phyloP scores from a whole-genome alignment of 2,888 invertebrate genomes.

The Schizotus pectinicornis region DNA sequence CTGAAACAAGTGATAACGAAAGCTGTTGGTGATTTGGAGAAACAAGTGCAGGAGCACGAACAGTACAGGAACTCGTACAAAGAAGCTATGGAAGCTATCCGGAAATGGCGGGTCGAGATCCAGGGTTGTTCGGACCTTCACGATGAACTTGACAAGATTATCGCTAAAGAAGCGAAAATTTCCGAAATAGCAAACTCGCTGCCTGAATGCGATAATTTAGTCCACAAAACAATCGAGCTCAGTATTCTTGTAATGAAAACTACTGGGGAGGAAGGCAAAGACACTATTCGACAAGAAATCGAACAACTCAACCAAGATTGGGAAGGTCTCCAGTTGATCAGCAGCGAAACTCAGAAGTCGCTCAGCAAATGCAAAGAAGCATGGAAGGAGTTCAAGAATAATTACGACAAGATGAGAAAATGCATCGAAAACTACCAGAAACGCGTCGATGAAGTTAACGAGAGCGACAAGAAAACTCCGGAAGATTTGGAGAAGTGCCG shows the following conservation, averaged over 20 bases:
- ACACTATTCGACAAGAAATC: slow-evolving; percentile 80
- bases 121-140: slow-evolving; percentile 87
- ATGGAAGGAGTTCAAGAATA: slow-evolving; percentile 81
- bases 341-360: slow-evolving; percentile 77
- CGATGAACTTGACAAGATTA: slow-evolving; percentile 80
- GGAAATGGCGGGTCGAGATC: slow-evolving; percentile 78
- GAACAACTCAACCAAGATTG: slow-evolving; percentile 81
- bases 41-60: slow-evolving; percentile 86
- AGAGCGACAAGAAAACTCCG: slow-evolving; percentile 75
- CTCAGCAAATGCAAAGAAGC: slow-evolving; percentile 77
- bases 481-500: slow-evolving; percentile 80
- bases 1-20: slow-evolving; percentile 71
- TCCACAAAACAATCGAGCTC: slow-evolving; percentile 75
- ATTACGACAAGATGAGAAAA: slow-evolving; percentile 73
- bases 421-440: slow-evolving; percentile 76
- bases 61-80: slow-evolving; percentile 83
- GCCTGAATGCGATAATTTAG: slow-evolving; percentile 74
- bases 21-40: slow-evolving; percentile 75
- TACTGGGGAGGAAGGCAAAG: slow-evolving; percentile 84
- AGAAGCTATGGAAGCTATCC: slow-evolving; percentile 85
- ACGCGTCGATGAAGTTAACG: slow-evolving; percentile 67
- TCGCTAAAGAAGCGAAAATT: slow-evolving; percentile 78
- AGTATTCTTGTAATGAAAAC: slow-evolving; percentile 78
- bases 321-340: slow-evolving; percentile 79
- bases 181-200: slow-evolving; percentile 72